A percentile compares a stretch with the other conserved stretches of the same genome.
phyloP scores from a whole-genome alignment of 1,140 invertebrate species.

The Aradophagus sp. region DNA sequence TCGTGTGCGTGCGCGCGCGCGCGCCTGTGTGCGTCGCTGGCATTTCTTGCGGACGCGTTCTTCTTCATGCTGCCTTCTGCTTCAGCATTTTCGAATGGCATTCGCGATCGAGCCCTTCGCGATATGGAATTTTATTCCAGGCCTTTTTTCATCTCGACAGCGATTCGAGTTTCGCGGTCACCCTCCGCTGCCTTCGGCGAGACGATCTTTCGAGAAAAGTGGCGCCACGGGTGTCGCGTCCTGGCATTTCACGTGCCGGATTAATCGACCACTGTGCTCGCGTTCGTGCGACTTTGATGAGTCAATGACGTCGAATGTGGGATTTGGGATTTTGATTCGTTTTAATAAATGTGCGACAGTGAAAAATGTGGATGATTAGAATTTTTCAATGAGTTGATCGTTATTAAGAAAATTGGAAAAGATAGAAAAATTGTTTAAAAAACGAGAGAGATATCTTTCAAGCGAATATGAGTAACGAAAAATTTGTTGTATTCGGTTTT shows the following conservation, averaged over 20 bases:
- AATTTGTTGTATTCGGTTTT: too few relatives aligned
- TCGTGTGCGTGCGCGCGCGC: slow-evolving; percentile 3
- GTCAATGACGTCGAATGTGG: too few relatives aligned
- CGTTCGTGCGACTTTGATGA: too few relatives aligned
- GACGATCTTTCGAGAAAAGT: slow-evolving; percentile 19
- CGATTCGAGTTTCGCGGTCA: slow-evolving; percentile 46
- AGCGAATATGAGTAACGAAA: too few relatives aligned
- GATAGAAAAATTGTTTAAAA: too few relatives aligned
- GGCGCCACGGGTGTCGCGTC: slow-evolving; percentile 8
- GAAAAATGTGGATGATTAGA: too few relatives aligned
- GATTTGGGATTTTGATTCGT: too few relatives aligned
- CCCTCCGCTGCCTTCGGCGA: slow-evolving; percentile 21
- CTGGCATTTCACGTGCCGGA: slow-evolving; percentile 5
- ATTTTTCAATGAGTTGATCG: too few relatives aligned
- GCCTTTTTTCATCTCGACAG: slow-evolving; percentile 39
- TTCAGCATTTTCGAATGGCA: slow-evolving; percentile 62
- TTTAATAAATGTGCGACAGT: too few relatives aligned
- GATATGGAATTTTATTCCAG: slow-evolving; percentile 53
- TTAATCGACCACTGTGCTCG: slow-evolving; percentile 1
- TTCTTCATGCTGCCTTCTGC: slow-evolving; percentile 54
- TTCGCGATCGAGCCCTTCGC: slow-evolving; percentile 56
- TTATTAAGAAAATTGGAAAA: too few relatives aligned
- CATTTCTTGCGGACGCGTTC: slow-evolving; percentile 49
- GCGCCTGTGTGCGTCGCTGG: slow-evolving; percentile 40
- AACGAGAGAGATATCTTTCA: too few relatives aligned